Evolutionary conservation across 2,113 vertebrate genomes (phyloP), one percentile per base, ranked within the genome.

Genomic region (Lepus timidus): DNA sequence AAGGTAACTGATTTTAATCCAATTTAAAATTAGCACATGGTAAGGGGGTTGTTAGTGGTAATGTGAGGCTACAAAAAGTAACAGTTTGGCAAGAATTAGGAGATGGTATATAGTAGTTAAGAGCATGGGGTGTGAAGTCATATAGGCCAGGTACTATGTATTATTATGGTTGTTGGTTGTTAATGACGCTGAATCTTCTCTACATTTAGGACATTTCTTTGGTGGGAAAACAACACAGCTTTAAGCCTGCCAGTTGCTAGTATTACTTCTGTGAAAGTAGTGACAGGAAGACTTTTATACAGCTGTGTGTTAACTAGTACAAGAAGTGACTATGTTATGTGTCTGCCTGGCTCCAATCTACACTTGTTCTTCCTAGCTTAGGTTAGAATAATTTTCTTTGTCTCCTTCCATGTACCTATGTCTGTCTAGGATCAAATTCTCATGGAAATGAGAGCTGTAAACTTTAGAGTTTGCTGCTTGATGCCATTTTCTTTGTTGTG

Each of bases 11-110:
- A 51, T 89, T 96, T 93, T 85, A 22, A 85, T 75, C 39, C 70
- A 44, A 93, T 87, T 93, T 92, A 74, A 78, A 95, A 95, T 95
- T 64, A 88, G 51, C 9, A 49, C 25, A 36, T 78, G 64, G 1
- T 51, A n/a, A 62, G 20, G 51, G 16, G 9, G 36, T 33, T 84
- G 65, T 87, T 85, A 96, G 44, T 55, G 36, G 12, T 70, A 91
- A 51, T 16, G 83, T 78, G 20, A 85, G 52, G 44, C 27, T 93
- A 75, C 17, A 3, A 62, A 58, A 96, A 87, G 61, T 86, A 81
- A 51, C 71, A 89, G 96, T 95, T 96, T 95, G 52, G 65, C 64
- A 96, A 94, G 67, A 88, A 83, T 78, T 90, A 81, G 13, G 68
- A 91, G 80, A 74, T 11, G 58, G 23, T 52, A 67, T 61, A 12